Percentiles rank a stretch among this genome's conserved stretches.
Evolutionary conservation across 1,140 invertebrate species (phyloP).

Genomic region (Tetramorium alpestre): DNA sequence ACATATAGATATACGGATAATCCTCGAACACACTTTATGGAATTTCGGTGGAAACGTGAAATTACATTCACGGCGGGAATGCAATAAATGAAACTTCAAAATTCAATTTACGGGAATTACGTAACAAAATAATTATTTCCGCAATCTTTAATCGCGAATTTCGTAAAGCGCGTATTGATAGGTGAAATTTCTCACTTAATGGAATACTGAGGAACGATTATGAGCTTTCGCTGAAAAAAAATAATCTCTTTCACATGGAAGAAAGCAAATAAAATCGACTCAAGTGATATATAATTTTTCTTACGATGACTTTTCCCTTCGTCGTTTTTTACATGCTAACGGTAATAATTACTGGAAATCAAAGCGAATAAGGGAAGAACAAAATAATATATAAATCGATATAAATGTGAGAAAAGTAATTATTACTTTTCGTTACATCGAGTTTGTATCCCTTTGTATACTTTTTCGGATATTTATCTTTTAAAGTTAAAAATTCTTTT

Average conservation of each 20-base stretch:
- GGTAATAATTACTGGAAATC: too few relatives aligned
- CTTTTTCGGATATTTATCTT: not conserved
- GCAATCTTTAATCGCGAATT: slow-evolving; percentile 29
- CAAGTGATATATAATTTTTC: not conserved
- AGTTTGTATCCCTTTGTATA: not conserved
- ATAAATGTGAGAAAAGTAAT: not conserved
- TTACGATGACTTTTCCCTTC: not conserved
- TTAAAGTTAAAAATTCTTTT: not conserved
- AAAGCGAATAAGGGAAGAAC: not conserved
- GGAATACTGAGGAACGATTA: not conserved
- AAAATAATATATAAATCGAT: not conserved
- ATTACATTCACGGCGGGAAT: not conserved
- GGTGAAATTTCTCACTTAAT: not conserved
- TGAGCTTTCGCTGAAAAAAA: not conserved
- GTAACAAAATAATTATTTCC: slow-evolving; percentile 14
- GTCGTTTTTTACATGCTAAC: not conserved
- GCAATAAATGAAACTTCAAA: slow-evolving; percentile 37
- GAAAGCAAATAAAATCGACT: not conserved
- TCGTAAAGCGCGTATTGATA: not conserved
- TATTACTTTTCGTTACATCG: not conserved
- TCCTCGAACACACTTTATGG: not conserved
- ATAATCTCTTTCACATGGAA: not conserved
- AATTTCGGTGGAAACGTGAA: not conserved
- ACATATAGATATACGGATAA: not conserved
- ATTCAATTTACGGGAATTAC: slow-evolving; percentile 41